Evolutionary conservation across 2,113 vertebrate species (phyloP), one percentile per base, ranked within the genome.

Genomic region (Tyrannus savana): DNA sequence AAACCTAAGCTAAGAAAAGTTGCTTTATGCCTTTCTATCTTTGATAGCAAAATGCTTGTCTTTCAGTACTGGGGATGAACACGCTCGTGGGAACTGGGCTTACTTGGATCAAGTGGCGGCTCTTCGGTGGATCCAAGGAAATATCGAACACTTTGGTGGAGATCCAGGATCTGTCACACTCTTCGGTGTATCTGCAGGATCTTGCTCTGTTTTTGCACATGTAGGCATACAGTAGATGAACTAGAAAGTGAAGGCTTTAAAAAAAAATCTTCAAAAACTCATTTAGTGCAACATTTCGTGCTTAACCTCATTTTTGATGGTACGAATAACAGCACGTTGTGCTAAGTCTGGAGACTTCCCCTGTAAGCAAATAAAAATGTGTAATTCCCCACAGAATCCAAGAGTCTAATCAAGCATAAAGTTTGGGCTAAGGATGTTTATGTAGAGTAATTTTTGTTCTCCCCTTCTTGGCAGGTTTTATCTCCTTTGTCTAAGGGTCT

Each of bases 141-240:
- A 99, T 75, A 98, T 99, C 53, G 98, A 98, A 82, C 98, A 91
- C 93, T 99, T 99, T 49, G 98, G 99, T 90, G 99, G 99, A 49
- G 93, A 99, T 91, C 98, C 98, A 42, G 92, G 94, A 74, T 98
- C 95, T 50, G 99, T 99, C 37, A 99, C 99, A 4, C 97, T 99
- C 96, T 99, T 99, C 87, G 99, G 99, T 28, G 92, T 98, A 78
- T 99, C 99, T 68, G 98, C 99, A 19, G 99, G 99, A 90, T 98
- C 97, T 67, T 30, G 97, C 37, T 98, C 98, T 64, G 98, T 98
- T 23, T 99, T 98, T 11, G 64, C 98, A 17, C 97, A 98, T 89
- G 99, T 99, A 97, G 39, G 97, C 95, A 78, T 77, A 35, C 9
- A 44, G 37, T 33, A 84, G 31, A 52, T 35, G 41, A 12, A 53